These are phyloP conservation scores for Todus mexicanus DNA, from an alignment of 2,797 vertebrate species.

Conservation along the genomic window DNA sequence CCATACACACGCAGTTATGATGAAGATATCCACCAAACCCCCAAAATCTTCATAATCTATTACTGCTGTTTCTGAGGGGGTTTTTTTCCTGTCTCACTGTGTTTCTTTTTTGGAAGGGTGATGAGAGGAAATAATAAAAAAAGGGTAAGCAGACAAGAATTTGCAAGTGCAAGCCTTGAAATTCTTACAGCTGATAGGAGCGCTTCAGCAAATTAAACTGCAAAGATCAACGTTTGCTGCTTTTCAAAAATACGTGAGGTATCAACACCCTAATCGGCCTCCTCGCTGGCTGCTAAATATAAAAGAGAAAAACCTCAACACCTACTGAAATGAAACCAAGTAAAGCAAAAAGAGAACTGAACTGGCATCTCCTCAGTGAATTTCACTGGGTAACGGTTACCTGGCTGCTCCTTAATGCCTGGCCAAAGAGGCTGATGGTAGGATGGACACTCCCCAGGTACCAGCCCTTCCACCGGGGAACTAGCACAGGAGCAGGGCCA, in stretches of 20 bases:
- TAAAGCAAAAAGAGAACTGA: not conserved
- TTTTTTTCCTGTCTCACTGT: not conserved
- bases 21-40: not conserved
- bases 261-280: not conserved
- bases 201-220: not conserved
- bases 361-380: not conserved
- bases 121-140: not conserved
- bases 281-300: not conserved
- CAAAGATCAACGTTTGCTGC: not conserved
- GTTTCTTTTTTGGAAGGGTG: not conserved
- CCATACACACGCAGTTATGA: rapidly evolving
- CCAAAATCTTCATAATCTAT: not conserved
- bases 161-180: not conserved
- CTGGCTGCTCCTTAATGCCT: not conserved
- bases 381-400: not conserved
- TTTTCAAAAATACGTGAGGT: not conserved
- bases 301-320: not conserved
- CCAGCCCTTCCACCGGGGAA: not conserved
- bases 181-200: not conserved
- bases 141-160: not conserved
- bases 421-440: not conserved
- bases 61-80: not conserved
- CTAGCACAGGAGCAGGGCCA: not conserved
- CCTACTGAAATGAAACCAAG: not conserved
- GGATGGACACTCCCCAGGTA: rapidly evolving